Evolutionary conservation across 2,113 vertebrate genomes (phyloP), one percentile per base, ranked within the genome.

Genomic region (Aptenodytes forsteri): DNA sequence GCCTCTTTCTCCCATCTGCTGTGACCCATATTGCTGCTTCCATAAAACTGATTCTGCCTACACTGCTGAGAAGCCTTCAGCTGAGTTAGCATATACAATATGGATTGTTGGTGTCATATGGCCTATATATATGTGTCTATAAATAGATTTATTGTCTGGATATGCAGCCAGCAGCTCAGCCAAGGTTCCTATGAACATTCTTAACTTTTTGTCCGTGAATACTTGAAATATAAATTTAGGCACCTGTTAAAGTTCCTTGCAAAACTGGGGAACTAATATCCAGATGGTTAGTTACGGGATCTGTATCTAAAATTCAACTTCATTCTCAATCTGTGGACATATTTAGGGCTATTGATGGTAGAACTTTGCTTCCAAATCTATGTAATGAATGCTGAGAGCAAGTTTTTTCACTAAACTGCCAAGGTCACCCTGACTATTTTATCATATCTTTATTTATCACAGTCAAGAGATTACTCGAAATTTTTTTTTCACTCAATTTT

Each of bases 21-120:
- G 96, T 97, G 97, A 96, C 97, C 97, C 96, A 94, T 96, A 97
- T 97, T 96, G 90, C 97, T 96, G 84, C 93, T 96, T 94, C 93
- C 91, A 93, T 93, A 91, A 96, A 96, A 95, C 87, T 89, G 61
- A 82, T 96, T 87, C 94, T 97, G 97, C 93, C 96, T 97, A 96
- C 93, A 93, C 89, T 93, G 79, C 90, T 93, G 77, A 96, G 91
- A 94, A 96, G 30, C 25, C 91, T 96, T 95, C 93, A 95, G 93
- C 94, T 97, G 96, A 97, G 91, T 91, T 97, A 96, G 93, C 93
- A 85, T 95, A 93, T 85, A 96, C 73, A 94, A 75, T 96, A 96
- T 96, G 89, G 96, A 97, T 97, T 95, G 81, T 85, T 93, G 93
- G 91, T 97, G 93, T 97, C 94, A 72, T 95, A 94, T 94, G 93